Evolutionary conservation across 2,113 vertebrate species (phyloP).

Genomic region (Stomatorhinus ivindoensis): DNA sequence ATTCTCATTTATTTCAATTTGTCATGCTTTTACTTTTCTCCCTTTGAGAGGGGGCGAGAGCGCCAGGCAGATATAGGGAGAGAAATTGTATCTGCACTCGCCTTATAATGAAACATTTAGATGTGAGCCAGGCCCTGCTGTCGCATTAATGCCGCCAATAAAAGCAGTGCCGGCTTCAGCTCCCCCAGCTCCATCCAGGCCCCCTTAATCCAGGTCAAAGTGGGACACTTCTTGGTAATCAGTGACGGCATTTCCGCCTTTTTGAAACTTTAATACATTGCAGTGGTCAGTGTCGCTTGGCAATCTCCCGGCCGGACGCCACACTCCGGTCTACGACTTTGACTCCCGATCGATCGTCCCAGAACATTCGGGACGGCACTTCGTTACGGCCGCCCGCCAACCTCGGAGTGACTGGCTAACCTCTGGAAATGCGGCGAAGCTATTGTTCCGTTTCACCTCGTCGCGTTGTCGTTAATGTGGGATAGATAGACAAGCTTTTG

Average conservation of each 20-base stretch:
- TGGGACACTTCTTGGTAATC: conserved; percentile 32
- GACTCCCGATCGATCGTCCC: background rate
- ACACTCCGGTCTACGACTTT: background rate
- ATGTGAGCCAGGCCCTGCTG: conserved; percentile 53
- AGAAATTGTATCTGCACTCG: conserved; percentile 58
- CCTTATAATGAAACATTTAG: conserved; percentile 66
- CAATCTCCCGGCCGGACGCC: background rate
- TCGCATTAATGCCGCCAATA: conserved; percentile 52
- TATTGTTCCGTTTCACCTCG: background rate
- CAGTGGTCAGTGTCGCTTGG: background rate
- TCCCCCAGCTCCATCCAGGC: conserved; percentile 11
- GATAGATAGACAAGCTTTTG: background rate
- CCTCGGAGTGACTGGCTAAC: background rate
- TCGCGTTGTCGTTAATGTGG: background rate
- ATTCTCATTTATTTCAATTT: conserved; percentile 75
- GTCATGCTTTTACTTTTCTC: conserved; percentile 60
- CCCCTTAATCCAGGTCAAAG: conserved; percentile 23
- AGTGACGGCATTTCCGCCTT: conserved; percentile 11
- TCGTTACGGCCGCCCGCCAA: background rate
- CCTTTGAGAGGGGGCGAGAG: conserved; percentile 52
- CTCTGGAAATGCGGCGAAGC: background rate
- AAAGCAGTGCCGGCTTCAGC: background rate
- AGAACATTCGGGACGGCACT: background rate
- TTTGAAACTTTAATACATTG: background rate
- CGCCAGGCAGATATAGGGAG: conserved; percentile 50